Base-by-base conservation (phyloP, 2,113 vertebrate genomes). In the Arothron firmamentum region DNA sequence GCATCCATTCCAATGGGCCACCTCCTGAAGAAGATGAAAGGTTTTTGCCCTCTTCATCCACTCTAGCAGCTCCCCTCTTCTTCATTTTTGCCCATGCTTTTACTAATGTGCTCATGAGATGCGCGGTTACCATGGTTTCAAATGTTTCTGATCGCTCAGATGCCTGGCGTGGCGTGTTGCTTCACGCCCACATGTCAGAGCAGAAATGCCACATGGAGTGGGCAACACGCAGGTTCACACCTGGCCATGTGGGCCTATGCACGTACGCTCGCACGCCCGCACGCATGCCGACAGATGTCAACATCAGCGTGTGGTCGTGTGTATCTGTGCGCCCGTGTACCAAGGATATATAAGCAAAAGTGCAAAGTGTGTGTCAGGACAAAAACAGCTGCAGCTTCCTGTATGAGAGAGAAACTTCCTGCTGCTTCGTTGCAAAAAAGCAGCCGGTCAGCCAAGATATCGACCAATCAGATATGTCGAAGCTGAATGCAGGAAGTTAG, bases 401-500 rank as follows among this genome's bases (percentile, higher is more conserved):
- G 86, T 67, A 56, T 48, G 52, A 80, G 64, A 79, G 73, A 81
- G 65, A 75, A 73, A 86, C 88, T 89, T 88, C 83, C 89, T 88
- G 87, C 87, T 77, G 76, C 76, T 72, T 78, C 41, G 25, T 72
- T 84, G 78, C 67, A 74, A 79, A 75, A 75, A 81, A 84, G 68
- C 23, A 51, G 73, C 67, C 74, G 73, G 81, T 80, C 77, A 82
- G 82, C 75, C 66, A 50, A 85, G 74, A 87, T 85, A 86, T 88
- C 78, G 78, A n/a, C 86, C 86, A 85, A 90, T 91, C 80, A 85
- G 82, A 75, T 80, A 59, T 59, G 71, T 52, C 34, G 76, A 78
- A 76, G 82, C 71, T 84, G 81, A 80, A 84, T 81, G 68, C 83
- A 88, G 88, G 88, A 90, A 90, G 88, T 88, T 56, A 85, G 82